Base-by-base conservation (phyloP, 1,140 invertebrate species). In the Caenorhabditis latens region DNA sequence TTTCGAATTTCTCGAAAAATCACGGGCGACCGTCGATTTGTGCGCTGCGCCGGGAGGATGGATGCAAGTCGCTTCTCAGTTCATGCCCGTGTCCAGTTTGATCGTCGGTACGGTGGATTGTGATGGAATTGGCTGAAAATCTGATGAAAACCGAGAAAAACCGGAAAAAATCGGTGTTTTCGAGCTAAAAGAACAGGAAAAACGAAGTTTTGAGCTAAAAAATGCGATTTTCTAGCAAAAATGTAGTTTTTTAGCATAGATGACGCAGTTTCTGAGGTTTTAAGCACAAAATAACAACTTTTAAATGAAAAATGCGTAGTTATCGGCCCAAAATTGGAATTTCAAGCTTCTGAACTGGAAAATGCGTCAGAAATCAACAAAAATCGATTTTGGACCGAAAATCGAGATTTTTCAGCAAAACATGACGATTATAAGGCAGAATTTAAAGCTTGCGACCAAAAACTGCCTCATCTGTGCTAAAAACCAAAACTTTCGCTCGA, bases 41-140 rank as follows among this genome's bases (percentile, higher is more conserved):
- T 99, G 98, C 94, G 98, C 98, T 24, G 98, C 98, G 9, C 98
- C 98, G 9, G 98, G 98, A 93, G 98, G 98, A 91, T 99, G 98
- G 98, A 97, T 99, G 95, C 98, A 99, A 94, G 98, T 99, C n/a
- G 98, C 97, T 61, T 95, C 96, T 91, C 95, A 99, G 93, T 97
- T 98, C 93, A 99, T 99, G 96, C 98, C 98, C 0, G 95, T 99
- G 0, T 98, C 97, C 0, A 98, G 97, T 92, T 94, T 99, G 61
- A 96, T 99, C 7, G 94, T 99, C 84, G 95, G 95, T 94, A 93
- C 91, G 92, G 67, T 82, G 63, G 40, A 32, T 48, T 42, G 13
- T 32, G 24, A 53, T 13, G 24, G 3, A 61, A 61, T 21, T 0
- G 8, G 58, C 8, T n/a, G 58, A 61, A 61, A n/a, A 61, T n/a